These are phyloP conservation scores for Magallana ariakensis DNA, from an alignment of 1,140 invertebrate genomes.

Conservation along the genomic window DNA sequence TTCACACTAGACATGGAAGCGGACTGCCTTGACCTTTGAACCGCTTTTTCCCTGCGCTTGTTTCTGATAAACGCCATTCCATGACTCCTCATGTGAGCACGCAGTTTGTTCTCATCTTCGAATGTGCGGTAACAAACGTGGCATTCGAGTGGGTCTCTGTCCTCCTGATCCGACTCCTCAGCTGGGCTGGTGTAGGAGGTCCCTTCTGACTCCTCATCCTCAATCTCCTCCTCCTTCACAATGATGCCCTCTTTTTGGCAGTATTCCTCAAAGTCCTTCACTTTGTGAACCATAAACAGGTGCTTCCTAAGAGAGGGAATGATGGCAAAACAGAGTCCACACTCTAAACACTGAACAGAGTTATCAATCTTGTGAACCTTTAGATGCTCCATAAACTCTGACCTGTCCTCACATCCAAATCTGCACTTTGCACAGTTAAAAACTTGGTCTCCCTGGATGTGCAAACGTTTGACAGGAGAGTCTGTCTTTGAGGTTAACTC, in stretches of 20 bases:
- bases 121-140: conserved; percentile 77
- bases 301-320: conserved; percentile 76
- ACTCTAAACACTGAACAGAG: conserved; percentile 77
- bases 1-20: conserved; percentile 13
- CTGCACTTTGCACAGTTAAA: conserved; percentile 78
- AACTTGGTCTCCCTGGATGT: conserved; percentile 61
- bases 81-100: conserved; percentile 78
- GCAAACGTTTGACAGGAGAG: conserved; percentile 65
- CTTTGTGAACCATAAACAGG: conserved; percentile 78
- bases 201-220: conserved; percentile 53
- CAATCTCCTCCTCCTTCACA: conserved; percentile 49
- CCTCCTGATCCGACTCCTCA: conserved; percentile 22
- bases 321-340: conserved; percentile 78
- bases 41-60: conserved; percentile 52
- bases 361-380: conserved; percentile 70
- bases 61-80: conserved; percentile 80
- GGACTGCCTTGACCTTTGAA: background rate
- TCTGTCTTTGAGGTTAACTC: conserved; percentile 25
- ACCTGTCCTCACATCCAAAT: conserved; percentile 62
- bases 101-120: conserved; percentile 68
- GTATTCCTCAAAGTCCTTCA: conserved; percentile 73
- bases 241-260: conserved; percentile 65
- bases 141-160: conserved; percentile 70
- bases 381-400: conserved; percentile 74
- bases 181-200: conserved; percentile 41